A percentile compares a stretch with the other conserved stretches of the same genome.
Evolutionary conservation across 2,797 vertebrate genomes (phyloP).

Genomic region (Typhlichthys eigenmanni): DNA sequence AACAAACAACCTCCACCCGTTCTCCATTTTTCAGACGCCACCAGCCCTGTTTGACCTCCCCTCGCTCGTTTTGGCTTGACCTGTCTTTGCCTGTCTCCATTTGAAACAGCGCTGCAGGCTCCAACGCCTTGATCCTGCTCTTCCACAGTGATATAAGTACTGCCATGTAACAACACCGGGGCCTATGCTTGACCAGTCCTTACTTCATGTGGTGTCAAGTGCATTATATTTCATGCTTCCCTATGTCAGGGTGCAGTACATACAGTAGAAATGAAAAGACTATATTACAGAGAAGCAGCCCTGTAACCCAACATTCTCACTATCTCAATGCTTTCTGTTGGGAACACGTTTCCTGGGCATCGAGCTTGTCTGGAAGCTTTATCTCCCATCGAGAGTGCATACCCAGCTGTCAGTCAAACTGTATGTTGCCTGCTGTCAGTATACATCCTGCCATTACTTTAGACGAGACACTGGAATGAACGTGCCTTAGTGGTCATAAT

Average conservation of each 20-base stretch:
- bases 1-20: constrained; percentile 39
- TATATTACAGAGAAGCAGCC: no score
- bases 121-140: constrained; percentile 5
- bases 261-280: no score
- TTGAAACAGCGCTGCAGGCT: constrained; percentile 22
- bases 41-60: constrained; percentile 42
- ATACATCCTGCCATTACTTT: constrained; percentile 33
- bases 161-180: constrained; percentile 24
- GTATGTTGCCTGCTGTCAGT: constrained; percentile 46
- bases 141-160: constrained; percentile 24
- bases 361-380: constrained; percentile 52
- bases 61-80: constrained; percentile 2
- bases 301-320: background rate
- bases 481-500: no score
- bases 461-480: background rate
- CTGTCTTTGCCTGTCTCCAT: constrained; percentile 23
- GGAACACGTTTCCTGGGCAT: constrained; percentile 31
- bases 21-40: constrained; percentile 36
- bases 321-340: constrained; percentile 18
- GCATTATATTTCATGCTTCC: background rate
- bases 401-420: constrained; percentile 57
- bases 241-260: no score
- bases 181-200: background rate
- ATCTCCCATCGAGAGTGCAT: constrained; percentile 24
- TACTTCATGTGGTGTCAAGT: background rate